Evolutionary conservation across 2,113 vertebrate species (phyloP).

Genomic region (Prietella phreatophila): DNA sequence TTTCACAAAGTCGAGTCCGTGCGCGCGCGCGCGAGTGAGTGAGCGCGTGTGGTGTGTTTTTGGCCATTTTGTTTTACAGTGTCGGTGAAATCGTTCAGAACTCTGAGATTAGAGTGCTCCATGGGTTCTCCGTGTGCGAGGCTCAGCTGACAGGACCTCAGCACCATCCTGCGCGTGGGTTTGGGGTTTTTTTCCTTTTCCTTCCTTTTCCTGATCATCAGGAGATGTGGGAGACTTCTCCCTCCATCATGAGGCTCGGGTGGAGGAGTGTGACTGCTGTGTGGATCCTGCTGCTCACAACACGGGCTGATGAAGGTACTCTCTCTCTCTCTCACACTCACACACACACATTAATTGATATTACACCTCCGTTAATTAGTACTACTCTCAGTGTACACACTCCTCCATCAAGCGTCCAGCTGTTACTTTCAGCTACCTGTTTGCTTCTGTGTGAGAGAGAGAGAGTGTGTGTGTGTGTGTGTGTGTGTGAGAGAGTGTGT

Average conservation of each 20-base stretch:
- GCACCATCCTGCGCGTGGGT: too few relatives aligned
- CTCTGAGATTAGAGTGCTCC: slow-evolving; percentile 40
- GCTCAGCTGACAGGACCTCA: slow-evolving; percentile 63
- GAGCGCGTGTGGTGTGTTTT: not conserved
- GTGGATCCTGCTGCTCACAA: slow-evolving; percentile 57
- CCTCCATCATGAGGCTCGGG: slow-evolving; percentile 67
- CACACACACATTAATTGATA: not conserved
- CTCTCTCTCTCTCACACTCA: not conserved
- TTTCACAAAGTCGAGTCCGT: not conserved
- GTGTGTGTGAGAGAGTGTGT: not conserved
- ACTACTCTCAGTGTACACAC: not conserved
- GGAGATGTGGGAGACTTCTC: slow-evolving; percentile 20
- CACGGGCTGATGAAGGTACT: slow-evolving; percentile 72
- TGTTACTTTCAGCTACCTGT: slow-evolving; percentile 43
- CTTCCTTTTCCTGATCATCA: slow-evolving; percentile 8
- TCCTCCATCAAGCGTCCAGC: not conserved
- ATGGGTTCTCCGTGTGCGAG: slow-evolving; percentile 54
- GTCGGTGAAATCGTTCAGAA: not conserved
- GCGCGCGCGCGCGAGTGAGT: not conserved
- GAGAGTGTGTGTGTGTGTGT: not conserved
- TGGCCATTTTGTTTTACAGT: not conserved
- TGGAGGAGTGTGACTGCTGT: slow-evolving; percentile 59
- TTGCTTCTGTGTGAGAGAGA: slow-evolving; percentile 22
- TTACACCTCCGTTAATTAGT: not conserved
- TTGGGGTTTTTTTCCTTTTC: not conserved